Base-by-base conservation (phyloP, 2,797 vertebrate genomes). In the Erpetoichthys calabaricus region DNA sequence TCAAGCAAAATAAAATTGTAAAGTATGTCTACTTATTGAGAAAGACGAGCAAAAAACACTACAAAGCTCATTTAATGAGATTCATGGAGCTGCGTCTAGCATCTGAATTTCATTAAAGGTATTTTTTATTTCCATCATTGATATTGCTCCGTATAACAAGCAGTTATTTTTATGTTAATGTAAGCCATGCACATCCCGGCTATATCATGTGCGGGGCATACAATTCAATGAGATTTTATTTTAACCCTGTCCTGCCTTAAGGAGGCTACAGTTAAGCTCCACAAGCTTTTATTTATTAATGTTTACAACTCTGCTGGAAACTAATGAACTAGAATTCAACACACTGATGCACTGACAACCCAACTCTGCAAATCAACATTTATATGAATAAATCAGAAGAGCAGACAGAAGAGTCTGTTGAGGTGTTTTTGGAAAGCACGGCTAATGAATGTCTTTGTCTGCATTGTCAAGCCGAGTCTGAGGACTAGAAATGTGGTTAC, bases 61-160 rank as follows among this genome's bases (percentile, higher is more conserved):
- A 84, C 82, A 86, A 86, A 86, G 80, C 74, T 80, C 69, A 68
- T 80, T 80, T 86, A 84, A 87, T 87, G 85, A 87, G 80, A 87
- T 85, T 85, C 80, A 82, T 80, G 72, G 75, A 84, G 78, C 77
- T 61, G 53, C 63, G 68, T 50, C 70, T 67, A 57, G 77, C 80
- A 78, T 81, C 80, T 81, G 82, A 84, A 86, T 86, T 86, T 86
- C 83, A 86, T 87, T 86, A 87, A 84, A 82, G 72, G 77, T 75
- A 79, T 83, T 84, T 81, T 83, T 80, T 79, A 75, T 80, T 79
- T 71, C 57, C 83, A 80, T 81, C 80, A 84, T 83, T 85, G 82
- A 84, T 84, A 81, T 83, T 71, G 81, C 73, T 78, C 76, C 76
- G 79, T 84, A 81, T 83, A 86, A 86, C 82, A 84, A 83, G 81